Evolutionary conservation across 2,888 invertebrate genomes (phyloP).

Genomic region (Trileptium ribeirensis): DNA sequence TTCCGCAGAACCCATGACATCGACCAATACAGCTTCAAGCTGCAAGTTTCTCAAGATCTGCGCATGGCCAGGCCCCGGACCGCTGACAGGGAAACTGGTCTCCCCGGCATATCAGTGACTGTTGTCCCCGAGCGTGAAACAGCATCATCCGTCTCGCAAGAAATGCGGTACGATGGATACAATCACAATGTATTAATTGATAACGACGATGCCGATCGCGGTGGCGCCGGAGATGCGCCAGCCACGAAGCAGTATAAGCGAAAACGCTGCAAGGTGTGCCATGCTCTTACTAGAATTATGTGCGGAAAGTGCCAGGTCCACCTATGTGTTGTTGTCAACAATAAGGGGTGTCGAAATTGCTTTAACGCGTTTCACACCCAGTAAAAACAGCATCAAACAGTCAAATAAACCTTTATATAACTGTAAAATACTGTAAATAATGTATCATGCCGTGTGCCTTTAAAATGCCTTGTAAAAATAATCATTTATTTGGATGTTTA

Average conservation of each 20-base stretch:
- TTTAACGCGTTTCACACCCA: not conserved
- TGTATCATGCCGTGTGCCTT: too few relatives aligned
- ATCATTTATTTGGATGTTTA: too few relatives aligned
- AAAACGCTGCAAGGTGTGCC: not conserved
- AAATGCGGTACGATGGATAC: not conserved
- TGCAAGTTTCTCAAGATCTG: not conserved
- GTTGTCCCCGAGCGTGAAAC: not conserved
- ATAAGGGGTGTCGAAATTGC: not conserved
- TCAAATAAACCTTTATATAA: too few relatives aligned
- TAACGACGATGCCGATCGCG: too few relatives aligned
- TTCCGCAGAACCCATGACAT: constrained; percentile 11
- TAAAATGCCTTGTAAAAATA: too few relatives aligned
- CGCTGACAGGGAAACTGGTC: not conserved
- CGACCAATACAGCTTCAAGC: not conserved
- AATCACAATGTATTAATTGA: not conserved
- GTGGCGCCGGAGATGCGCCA: not conserved
- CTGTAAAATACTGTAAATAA: too few relatives aligned
- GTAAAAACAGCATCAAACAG: too few relatives aligned
- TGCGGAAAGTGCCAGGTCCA: not conserved
- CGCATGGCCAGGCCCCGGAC: not conserved
- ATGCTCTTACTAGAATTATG: not conserved
- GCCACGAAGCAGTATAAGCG: too few relatives aligned
- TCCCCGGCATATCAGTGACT: not conserved
- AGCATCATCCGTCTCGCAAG: not conserved
- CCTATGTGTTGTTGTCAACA: not conserved